Evolutionary conservation across 2,113 vertebrate genomes (phyloP), one percentile per base, ranked within the genome.

Genomic region (Tonatia bakeri): DNA sequence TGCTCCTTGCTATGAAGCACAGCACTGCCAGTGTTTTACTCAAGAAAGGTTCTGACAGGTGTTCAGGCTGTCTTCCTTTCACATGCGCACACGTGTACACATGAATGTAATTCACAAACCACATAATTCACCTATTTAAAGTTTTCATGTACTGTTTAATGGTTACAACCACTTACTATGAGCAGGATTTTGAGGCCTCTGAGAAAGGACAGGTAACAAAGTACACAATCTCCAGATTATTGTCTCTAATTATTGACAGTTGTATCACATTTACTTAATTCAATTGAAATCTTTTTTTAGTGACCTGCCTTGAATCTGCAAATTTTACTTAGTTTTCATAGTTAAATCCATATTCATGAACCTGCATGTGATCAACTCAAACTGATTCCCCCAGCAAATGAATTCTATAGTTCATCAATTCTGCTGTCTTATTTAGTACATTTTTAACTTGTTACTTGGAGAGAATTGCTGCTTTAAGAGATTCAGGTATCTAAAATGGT

Each of bases 391-490:
- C 28, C 45, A 70, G 9, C 11, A 52, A 54, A 14, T 64, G 52
- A 64, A 64, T 94, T 75, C 56, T 94, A 0, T 73, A 45, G 22
- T 56, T 43, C 40, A 61, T 92, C 28, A n/a, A 28, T 56, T 91
- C 16, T 36, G 52, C 56, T 90, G 56, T 88, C 43, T 81, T 84
- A 79, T 28, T 88, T 61, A 65, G 47, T 50, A 50, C n/a, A 17
- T 70, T 6, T 5, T 70, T 87, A 61, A 26, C 10, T 4, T n/a
- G 47, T 38, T 70, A 61, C 52, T 52, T 75, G 31, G 38, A 43
- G 52, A 96, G 24, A 47, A 77, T 26, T 77, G 13, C 43, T 87
- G 43, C 54, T 40, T 82, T 93, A 64, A 61, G 80, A 81, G 56
- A 90, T 59, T 70, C 17, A 13, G 15, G 36, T 73, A 50, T 88